These are phyloP conservation scores for Drosophila simulans DNA, from an alignment of 1,140 invertebrate species.

Conservation along the genomic window DNA sequence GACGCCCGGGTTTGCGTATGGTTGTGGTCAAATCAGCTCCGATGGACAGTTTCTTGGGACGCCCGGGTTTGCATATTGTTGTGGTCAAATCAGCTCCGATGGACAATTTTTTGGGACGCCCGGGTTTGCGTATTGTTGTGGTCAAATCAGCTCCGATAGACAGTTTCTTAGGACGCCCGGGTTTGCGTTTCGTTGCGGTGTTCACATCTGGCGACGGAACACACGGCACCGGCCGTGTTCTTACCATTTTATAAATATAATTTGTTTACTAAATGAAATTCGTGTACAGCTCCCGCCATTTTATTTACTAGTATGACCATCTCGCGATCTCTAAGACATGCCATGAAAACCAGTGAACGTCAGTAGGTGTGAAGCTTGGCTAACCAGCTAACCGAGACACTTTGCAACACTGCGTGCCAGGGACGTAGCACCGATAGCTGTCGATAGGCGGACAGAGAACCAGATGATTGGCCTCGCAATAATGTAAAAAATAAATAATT, in stretches of 20 bases:
- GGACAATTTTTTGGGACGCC: background rate
- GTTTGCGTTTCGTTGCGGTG: background rate
- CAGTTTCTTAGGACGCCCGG: background rate
- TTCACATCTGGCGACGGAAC: background rate
- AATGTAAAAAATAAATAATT: slow-evolving; percentile 43
- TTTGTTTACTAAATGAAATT: slow-evolving; percentile 4
- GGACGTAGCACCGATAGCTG: slow-evolving; percentile 4
- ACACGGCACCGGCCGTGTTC: background rate
- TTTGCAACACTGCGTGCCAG: slow-evolving; percentile 12
- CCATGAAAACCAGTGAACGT: too few species aligned
- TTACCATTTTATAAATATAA: slow-evolving; percentile 36
- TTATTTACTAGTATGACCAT: background rate
- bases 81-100: background rate
- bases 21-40: background rate
- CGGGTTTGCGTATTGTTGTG: background rate
- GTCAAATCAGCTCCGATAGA: background rate
- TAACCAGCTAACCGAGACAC: background rate
- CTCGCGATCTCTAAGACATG: background rate
- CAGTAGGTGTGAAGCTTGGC: background rate
- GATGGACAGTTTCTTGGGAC: background rate
- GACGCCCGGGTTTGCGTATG: background rate
- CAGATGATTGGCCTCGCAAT: slow-evolving; percentile 38
- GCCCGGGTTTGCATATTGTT: background rate
- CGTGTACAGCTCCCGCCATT: slow-evolving; percentile 22
- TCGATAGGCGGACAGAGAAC: slow-evolving; percentile 27